Conservation (phyloP, 2,113 vertebrate genomes). For the Elgaria multicarinata region DNA sequence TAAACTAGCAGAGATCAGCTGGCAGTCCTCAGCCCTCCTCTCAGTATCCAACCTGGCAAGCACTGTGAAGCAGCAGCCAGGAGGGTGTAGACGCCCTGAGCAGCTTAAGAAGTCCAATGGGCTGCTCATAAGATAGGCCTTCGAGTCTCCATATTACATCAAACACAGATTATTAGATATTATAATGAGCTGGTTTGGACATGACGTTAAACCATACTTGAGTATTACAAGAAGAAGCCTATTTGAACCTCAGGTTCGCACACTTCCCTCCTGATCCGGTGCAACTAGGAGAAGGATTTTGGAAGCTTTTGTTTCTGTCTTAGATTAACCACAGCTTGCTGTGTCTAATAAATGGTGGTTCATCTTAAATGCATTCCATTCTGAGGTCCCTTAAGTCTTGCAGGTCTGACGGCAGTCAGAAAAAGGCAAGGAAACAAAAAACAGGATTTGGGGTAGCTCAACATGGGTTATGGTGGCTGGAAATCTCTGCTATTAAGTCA, state of each 20-base stretch:
- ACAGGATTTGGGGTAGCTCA: no score
- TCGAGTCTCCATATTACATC: no score
- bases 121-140: neutral
- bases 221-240: neutral
- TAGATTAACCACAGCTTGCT: neutral
- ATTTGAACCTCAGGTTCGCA: neutral
- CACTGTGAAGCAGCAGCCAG: neutral
- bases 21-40: neutral
- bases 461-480: no score
- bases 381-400: no score
- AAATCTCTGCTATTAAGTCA: no score
- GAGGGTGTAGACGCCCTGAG: neutral
- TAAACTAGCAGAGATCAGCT: neutral
- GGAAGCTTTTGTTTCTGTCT: neutral
- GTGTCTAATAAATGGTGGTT: no score
- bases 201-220: neutral
- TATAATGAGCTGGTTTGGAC: neutral
- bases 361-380: neutral
- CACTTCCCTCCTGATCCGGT: neutral
- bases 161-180: neutral
- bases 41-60: neutral
- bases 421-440: no score
- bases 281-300: neutral
- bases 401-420: no score
- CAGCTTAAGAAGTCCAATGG: neutral